Evolutionary conservation across 2,113 vertebrate species (phyloP), one percentile per base, ranked within the genome.

Genomic region (Grantiella picta): DNA sequence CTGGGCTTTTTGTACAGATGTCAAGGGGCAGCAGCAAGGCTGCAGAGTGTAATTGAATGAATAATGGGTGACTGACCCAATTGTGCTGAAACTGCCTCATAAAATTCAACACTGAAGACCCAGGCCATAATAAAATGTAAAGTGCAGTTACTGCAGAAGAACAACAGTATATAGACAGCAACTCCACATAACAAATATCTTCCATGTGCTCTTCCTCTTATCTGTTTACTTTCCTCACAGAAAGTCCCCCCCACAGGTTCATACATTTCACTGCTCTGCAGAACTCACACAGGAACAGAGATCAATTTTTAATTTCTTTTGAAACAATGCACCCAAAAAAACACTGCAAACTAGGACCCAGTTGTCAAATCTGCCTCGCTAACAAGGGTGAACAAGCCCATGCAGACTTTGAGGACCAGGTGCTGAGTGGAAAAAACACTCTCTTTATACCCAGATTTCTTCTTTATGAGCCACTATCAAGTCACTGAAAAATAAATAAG

Each of bases 121-220:
- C 64, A 76, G 50, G n/a, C 36, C 65, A 64, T 29, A 86, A 87
- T 16, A 87, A 86, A 95, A 92, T 3, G 7, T 53, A 61, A 94
- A 96, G 81, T 85, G 83, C 89, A 92, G 92, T 91, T 94, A 89
- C 82, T 95, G 95, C 91, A 94, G 94, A 91, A 96, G 86, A 95
- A 93, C 31, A 86, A 85, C n/a, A 71, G 20, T 35, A 94, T 49
- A 89, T 33, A 92, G 47, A 89, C 35, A 27, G 81, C 57, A 91
- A 45, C 16, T 79, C 61, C 82, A 73, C 73, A 64, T 54, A 73
- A 75, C 47, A 81, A 75, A 73, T 47, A 56, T 52, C 36, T 90
- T 91, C 42, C 2, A 0, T 28, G 29, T 56, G 19, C 23, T n/a
- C 69, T 93, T 78, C 56, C 33, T 84, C 49, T 60, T 40, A 44